Percentiles rank a stretch among this genome's conserved stretches.
Evolutionary conservation across 2,888 invertebrate species (phyloP).

Genomic region (Aspidiotus destructor): DNA sequence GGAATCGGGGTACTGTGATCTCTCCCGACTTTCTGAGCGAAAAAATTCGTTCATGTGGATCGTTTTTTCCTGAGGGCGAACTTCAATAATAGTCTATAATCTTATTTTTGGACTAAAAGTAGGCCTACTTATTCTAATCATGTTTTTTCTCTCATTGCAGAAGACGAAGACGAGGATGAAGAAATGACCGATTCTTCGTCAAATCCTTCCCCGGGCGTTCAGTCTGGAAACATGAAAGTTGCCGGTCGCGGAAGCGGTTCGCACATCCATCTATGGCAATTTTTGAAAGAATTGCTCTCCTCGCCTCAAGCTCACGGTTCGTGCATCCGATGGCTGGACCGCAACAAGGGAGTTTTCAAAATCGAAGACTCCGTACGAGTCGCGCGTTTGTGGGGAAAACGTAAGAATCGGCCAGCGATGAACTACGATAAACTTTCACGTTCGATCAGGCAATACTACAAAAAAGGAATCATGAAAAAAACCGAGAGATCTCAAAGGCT

Average conservation of each 20-base stretch:
- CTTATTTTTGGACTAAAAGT: too few species aligned
- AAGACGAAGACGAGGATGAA: slow-evolving; percentile 30
- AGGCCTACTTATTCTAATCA: background rate
- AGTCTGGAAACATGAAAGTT: slow-evolving; percentile 19
- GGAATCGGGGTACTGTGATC: too few species aligned
- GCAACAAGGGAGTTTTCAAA: slow-evolving; percentile 90
- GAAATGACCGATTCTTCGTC: slow-evolving; percentile 20
- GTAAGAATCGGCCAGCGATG: slow-evolving; percentile 98
- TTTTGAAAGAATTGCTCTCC: slow-evolving; percentile 86
- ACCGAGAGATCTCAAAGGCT: slow-evolving; percentile 94
- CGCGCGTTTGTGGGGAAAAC: slow-evolving; percentile 93
- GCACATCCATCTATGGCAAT: slow-evolving; percentile 98
- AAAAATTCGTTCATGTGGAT: too few species aligned
- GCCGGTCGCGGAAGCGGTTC: slow-evolving; percentile 26
- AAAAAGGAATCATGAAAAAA: slow-evolving; percentile 99
- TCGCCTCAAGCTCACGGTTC: slow-evolving; percentile 81
- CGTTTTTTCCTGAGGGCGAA: too few species aligned
- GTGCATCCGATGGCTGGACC: slow-evolving; percentile 95
- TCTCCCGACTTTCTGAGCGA: too few species aligned
- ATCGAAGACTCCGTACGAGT: slow-evolving; percentile 97
- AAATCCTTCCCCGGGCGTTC: background rate
- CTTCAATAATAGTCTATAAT: too few species aligned
- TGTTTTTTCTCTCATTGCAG: slow-evolving; percentile 9
- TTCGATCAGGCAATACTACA: slow-evolving; percentile 96
- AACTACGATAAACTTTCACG: slow-evolving; percentile 98